Evolutionary conservation across 2,888 invertebrate genomes (phyloP).

Genomic region (Meliscaeva auricollis): DNA sequence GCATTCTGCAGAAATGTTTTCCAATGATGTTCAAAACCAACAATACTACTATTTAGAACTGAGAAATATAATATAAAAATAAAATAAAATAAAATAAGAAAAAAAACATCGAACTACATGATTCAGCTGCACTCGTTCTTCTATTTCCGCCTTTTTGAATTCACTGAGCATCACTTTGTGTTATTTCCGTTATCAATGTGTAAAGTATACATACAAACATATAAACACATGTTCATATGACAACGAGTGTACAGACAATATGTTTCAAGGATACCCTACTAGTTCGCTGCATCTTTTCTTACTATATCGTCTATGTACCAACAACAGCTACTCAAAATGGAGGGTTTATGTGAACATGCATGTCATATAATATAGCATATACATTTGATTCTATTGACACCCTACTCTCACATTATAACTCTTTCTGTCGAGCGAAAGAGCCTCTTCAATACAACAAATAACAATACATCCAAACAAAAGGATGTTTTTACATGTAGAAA

Average conservation of each 20-base stretch:
- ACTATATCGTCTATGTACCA: slow-evolving; percentile 18
- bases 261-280: slow-evolving; percentile 58
- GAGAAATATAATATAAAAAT: neutral
- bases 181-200: slow-evolving; percentile 63
- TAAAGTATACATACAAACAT: neutral
- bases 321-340: slow-evolving; percentile 60
- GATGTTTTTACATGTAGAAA: slow-evolving; percentile 58
- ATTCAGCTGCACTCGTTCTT: slow-evolving; percentile 30
- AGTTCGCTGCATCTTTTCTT: slow-evolving; percentile 44
- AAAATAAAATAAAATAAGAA: neutral
- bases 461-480: slow-evolving; percentile 59
- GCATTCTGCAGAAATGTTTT: neutral
- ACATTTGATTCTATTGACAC: slow-evolving; percentile 66
- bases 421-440: slow-evolving; percentile 39
- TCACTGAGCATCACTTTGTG: slow-evolving; percentile 50
- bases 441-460: slow-evolving; percentile 52
- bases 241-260: slow-evolving; percentile 37
- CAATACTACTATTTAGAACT: neutral
- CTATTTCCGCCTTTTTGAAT: slow-evolving; percentile 54
- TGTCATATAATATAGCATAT: slow-evolving; percentile 9
- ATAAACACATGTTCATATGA: neutral
- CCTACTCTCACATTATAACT: slow-evolving; percentile 37
- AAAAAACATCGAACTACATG: slow-evolving; percentile 32
- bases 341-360: slow-evolving; percentile 45
- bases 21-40: neutral